phyloP scores from a whole-genome alignment of 1,140 invertebrate genomes.

The Pentalonia nigronervosa region DNA sequence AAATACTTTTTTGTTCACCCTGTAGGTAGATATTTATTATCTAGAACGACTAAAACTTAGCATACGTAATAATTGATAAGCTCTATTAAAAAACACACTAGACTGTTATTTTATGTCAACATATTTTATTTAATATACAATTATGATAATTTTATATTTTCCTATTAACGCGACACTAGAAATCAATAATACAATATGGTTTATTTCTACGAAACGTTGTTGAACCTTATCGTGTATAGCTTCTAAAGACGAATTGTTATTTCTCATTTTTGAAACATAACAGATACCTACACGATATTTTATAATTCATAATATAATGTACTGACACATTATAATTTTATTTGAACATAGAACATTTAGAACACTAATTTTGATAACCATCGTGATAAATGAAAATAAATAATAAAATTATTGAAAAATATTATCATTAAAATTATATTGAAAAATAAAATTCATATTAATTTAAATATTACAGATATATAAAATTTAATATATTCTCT shows the following conservation, averaged over 20 bases:
- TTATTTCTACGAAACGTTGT: background rate
- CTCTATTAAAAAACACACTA: background rate
- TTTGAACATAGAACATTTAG: background rate
- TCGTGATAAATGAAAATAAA: background rate
- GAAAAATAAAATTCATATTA: background rate
- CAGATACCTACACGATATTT: background rate
- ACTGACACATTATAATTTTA: background rate
- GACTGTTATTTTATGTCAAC: background rate
- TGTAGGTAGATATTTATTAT: background rate
- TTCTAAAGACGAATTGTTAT: background rate
- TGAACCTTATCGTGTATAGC: background rate
- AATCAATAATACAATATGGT: conserved; percentile 2
- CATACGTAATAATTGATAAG: background rate
- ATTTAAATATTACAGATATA: background rate
- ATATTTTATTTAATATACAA: background rate
- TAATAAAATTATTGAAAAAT: background rate
- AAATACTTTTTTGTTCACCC: background rate
- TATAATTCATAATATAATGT: background rate
- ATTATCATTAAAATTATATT: background rate
- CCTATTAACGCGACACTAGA: background rate
- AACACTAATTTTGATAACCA: background rate
- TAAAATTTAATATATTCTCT: background rate
- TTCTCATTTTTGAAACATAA: background rate
- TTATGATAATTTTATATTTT: conserved; percentile 14
- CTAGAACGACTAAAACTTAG: background rate